These are phyloP conservation scores for Mamestra configurata DNA, from an alignment of 1,140 invertebrate genomes.

Conservation along the genomic window DNA sequence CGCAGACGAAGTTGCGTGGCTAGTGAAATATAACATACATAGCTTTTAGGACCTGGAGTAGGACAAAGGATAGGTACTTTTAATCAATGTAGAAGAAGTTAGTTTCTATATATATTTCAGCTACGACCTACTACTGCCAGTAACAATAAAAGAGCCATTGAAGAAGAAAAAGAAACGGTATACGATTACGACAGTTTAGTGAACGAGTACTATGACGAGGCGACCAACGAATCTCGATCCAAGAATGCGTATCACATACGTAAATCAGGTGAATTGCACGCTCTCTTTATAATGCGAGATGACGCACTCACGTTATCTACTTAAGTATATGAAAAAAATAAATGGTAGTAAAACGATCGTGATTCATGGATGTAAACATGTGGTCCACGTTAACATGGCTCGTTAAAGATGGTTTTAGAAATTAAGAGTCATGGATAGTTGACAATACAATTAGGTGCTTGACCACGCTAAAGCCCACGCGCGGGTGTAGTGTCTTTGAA, in stretches of 20 bases:
- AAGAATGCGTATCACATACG: slow-evolving; percentile 48
- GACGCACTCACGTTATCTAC: not conserved
- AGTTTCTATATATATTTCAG: slow-evolving; percentile 13
- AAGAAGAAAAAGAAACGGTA: slow-evolving; percentile 14
- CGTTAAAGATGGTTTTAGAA: too few species aligned
- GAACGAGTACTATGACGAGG: slow-evolving; percentile 59
- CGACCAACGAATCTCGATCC: slow-evolving; percentile 40
- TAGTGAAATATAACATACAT: too few species aligned
- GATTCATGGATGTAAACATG: too few species aligned
- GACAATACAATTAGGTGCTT: too few species aligned
- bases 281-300: not conserved
- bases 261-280: slow-evolving; percentile 44
- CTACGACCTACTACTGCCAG: not conserved
- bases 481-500: too few species aligned
- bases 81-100: too few species aligned
- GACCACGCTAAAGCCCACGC: too few species aligned
- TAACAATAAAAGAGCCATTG: slow-evolving; percentile 1
- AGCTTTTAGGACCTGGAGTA: too few species aligned
- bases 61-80: too few species aligned
- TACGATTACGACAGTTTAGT: slow-evolving; percentile 63
- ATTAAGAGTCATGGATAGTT: too few species aligned
- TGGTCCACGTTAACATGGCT: too few species aligned
- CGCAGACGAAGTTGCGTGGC: too few species aligned
- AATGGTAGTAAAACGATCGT: not conserved
- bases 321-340: not conserved